These are phyloP conservation scores for Lacerta bilineata DNA, from an alignment of 2,797 vertebrate genomes.

Conservation along the genomic window DNA sequence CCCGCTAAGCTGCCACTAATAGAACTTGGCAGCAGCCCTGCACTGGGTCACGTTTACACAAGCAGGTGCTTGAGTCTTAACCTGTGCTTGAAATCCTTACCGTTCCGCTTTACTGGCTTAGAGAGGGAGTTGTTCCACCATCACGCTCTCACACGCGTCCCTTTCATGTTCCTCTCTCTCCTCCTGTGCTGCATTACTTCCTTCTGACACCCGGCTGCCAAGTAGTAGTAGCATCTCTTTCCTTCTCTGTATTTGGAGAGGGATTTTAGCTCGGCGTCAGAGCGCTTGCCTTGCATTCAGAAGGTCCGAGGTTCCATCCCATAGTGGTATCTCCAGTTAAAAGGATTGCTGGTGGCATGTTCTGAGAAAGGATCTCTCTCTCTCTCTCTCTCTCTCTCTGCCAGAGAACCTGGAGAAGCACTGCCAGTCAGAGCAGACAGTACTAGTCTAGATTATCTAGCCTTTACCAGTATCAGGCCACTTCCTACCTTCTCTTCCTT, in stretches of 20 bases:
- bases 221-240: neutral
- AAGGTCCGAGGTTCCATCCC: too few relatives aligned
- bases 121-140: neutral
- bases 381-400: too few relatives aligned
- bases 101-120: neutral
- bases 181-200: neutral
- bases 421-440: neutral
- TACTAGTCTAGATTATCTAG: neutral
- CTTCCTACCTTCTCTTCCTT: neutral
- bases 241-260: neutral
- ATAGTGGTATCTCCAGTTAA: too few relatives aligned
- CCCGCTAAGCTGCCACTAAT: neutral
- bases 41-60: neutral
- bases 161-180: too few relatives aligned
- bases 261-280: too few relatives aligned
- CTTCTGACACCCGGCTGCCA: neutral
- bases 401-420: too few relatives aligned
- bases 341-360: too few relatives aligned
- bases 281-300: too few relatives aligned
- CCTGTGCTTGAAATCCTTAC: neutral
- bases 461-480: neutral
- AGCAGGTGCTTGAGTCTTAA: neutral
- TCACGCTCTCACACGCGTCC: neutral
- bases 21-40: neutral
- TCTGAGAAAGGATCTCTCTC: too few relatives aligned